Conservation (phyloP, 2,888 invertebrate genomes). For the Netelia melanura region DNA sequence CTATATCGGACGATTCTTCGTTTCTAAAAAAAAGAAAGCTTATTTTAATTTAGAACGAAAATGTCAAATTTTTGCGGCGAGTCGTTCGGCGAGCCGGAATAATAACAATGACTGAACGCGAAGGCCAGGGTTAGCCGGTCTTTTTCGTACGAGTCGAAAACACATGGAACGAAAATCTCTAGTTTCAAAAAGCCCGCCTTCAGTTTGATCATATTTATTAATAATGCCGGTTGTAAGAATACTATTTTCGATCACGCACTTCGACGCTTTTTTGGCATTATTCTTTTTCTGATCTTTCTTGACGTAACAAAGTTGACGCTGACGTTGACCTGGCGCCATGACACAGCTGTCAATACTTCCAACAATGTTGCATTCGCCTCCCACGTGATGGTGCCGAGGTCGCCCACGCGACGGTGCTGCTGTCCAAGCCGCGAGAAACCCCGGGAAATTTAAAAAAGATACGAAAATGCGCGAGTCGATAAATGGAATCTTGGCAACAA, state of each 20-base stretch:
- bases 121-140: constrained; percentile 28
- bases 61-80: no score
- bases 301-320: constrained; percentile 79
- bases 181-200: neutral
- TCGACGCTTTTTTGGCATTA: constrained; percentile 78
- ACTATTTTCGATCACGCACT: constrained; percentile 73
- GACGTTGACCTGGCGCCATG: constrained; percentile 83
- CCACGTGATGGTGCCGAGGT: neutral
- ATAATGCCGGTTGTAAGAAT: constrained; percentile 14
- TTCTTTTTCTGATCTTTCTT: constrained; percentile 81
- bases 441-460: neutral
- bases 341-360: constrained; percentile 51
- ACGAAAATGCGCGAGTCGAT: neutral
- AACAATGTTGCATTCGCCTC: constrained; percentile 22
- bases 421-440: neutral
- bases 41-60: no score
- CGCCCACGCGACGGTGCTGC: neutral
- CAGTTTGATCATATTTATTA: neutral
- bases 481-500: constrained; percentile 36
- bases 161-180: neutral
- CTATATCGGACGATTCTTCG: constrained; percentile 85
- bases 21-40: constrained; percentile 72
- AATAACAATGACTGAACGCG: neutral
- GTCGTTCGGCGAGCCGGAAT: no score
- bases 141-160: neutral